Conservation (phyloP, 1,140 invertebrate genomes). For the Drosophila murphyi region DNA sequence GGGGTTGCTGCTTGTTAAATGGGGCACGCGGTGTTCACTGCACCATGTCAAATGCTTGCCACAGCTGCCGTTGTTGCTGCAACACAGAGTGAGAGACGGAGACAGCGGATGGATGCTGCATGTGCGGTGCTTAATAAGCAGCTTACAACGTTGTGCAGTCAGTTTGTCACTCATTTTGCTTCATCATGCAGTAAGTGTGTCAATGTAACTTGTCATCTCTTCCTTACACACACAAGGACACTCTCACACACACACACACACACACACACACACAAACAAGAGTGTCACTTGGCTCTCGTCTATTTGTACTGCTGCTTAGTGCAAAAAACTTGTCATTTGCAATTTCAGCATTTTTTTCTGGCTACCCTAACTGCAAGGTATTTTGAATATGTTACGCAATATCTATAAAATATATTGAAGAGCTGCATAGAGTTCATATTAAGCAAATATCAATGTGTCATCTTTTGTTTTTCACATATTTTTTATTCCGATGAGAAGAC, state of each 20-base stretch:
- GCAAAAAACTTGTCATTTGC: constrained; percentile 81
- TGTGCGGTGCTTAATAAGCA: constrained; percentile 71
- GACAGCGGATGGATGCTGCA: constrained; percentile 2
- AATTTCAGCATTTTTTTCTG: constrained; percentile 69
- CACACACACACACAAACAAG: background rate
- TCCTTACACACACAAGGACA: background rate
- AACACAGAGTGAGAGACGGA: too few relatives aligned
- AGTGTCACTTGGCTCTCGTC: constrained; percentile 21
- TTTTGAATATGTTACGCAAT: background rate
- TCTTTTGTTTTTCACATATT: too few relatives aligned
- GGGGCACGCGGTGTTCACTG: constrained; percentile 32
- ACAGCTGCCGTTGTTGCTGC: background rate
- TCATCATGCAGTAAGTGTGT: constrained; percentile 81
- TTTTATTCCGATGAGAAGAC: too few relatives aligned
- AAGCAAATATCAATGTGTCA: too few relatives aligned
- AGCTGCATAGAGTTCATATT: too few relatives aligned
- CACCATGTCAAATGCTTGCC: constrained; percentile 43
- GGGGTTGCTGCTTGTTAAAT: constrained; percentile 50
- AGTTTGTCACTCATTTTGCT: constrained; percentile 81
- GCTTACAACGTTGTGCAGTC: constrained; percentile 72
- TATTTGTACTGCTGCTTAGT: constrained; percentile 77
- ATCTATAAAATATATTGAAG: background rate
- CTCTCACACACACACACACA: constrained; percentile 7
- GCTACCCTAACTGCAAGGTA: constrained; percentile 7
- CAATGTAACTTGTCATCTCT: constrained; percentile 66